Base-by-base conservation (phyloP, 2,113 vertebrate species). In the Labeo rohita region DNA sequence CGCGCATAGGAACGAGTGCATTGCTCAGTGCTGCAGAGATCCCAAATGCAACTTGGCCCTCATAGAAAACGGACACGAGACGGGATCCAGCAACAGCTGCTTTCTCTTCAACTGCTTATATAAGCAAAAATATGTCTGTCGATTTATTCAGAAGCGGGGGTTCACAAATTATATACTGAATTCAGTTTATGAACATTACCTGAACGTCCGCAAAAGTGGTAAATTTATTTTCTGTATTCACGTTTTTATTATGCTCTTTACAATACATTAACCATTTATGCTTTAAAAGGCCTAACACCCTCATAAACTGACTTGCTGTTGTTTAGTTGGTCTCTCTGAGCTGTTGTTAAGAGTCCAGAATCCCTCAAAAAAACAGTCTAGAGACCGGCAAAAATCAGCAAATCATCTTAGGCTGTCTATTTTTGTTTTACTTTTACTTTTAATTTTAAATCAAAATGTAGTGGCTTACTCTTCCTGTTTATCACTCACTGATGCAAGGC, bases 21-120 rank as follows among this genome's bases (percentile, higher is more conserved):
- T 94, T 87, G 84, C 87, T 21, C 91, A 93, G 52, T 99, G 98
- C 91, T 98, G 97, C 65, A 70, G 28, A 78, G 43, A 93, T 0
- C 12, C 80, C 0, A 34, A 10, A 11, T 99, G 98, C 85, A 97
- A 97, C 90, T 83, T 98, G 90, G 97, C 95, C 16, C 92, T 98
- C 11, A 91, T 97, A 84, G 95, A 96, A 89, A 79, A 90, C 78
- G 50, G 3, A 28, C 86, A 84, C 0, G 90, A 70, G 43, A 43
- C 85, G 0, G 88, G 82, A 45, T 70, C 50, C 1, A 84, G 93
- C 56, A 88, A 66, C 1, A 88, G 89, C 61, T 98, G 98, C 90
- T 95, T 95, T 84, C 95, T 98, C 68, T 94, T 99, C 86, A 87
- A 96, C 91, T 99, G 98, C 91, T 83, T 97, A 68, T 95, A 96